These are phyloP conservation scores for Cantharis flavilabris DNA, from an alignment of 2,888 invertebrate species.

Conservation along the genomic window DNA sequence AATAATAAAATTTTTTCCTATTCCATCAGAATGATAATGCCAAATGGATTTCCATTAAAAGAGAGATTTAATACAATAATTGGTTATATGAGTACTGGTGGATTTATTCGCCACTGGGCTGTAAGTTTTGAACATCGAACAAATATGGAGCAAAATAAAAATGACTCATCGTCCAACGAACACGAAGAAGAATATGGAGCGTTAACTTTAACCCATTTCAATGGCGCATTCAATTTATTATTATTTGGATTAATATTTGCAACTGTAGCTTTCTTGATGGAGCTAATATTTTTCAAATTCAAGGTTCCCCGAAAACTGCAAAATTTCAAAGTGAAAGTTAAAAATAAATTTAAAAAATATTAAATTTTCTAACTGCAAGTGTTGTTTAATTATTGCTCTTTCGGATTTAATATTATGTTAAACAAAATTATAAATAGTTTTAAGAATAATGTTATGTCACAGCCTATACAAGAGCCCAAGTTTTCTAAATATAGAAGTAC, in stretches of 20 bases:
- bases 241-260: slow-evolving; percentile 29
- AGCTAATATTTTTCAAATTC: slow-evolving; percentile 3
- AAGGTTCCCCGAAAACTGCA: background rate
- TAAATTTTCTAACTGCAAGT: background rate
- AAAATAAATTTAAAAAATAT: background rate
- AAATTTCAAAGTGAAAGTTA: background rate
- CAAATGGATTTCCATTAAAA: slow-evolving; percentile 61
- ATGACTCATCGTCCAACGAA: background rate
- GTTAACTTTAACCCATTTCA: slow-evolving; percentile 34
- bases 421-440: background rate
- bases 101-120: slow-evolving; percentile 56
- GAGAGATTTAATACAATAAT: slow-evolving; percentile 57
- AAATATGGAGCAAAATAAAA: background rate
- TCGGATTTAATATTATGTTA: background rate
- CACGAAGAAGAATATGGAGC: slow-evolving; percentile 14
- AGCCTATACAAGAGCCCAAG: background rate
- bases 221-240: slow-evolving; percentile 35
- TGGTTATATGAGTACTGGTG: slow-evolving; percentile 57
- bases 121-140: slow-evolving; percentile 9
- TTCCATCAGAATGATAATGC: slow-evolving; percentile 61
- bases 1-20: slow-evolving; percentile 58
- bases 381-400: background rate
- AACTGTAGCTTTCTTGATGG: slow-evolving; percentile 17
- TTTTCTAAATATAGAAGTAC: background rate
- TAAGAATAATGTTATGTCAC: background rate